Conservation (phyloP, 64 coral and sea anemone species). For the Platygyra sinensis region DNA sequence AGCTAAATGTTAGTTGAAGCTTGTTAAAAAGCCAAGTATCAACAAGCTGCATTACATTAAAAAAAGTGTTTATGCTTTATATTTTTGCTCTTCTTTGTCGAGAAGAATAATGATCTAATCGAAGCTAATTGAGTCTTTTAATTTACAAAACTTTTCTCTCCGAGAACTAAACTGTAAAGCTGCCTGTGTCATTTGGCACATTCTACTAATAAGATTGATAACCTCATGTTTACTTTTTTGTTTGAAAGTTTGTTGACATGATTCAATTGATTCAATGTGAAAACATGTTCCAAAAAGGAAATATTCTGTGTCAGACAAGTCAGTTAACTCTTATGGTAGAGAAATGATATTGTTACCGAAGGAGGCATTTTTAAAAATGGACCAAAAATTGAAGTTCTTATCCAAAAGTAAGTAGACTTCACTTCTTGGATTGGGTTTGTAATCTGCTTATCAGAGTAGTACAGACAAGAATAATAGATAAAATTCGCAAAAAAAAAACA, state of each 20-base stretch:
- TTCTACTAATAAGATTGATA: not conserved
- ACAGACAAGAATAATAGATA: not conserved
- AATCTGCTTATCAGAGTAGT: not conserved
- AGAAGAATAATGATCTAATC: too few species aligned
- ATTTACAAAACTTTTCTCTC: not conserved
- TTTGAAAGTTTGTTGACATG: conserved; percentile 14
- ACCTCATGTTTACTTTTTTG: not conserved
- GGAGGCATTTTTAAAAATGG: not conserved
- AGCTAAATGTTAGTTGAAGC: too few species aligned
- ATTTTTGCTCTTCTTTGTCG: too few species aligned
- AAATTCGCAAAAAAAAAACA: too few species aligned
- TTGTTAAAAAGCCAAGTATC: not conserved
- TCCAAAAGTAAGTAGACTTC: conserved; percentile 23
- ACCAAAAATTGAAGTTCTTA: conserved; percentile 21
- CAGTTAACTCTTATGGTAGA: not conserved
- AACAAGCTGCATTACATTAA: too few species aligned
- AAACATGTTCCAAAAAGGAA: not conserved
- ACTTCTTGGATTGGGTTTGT: too few species aligned
- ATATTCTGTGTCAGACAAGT: not conserved
- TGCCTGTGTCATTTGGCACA: not conserved
- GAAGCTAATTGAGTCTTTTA: too few species aligned
- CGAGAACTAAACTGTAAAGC: not conserved
- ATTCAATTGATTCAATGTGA: conserved; percentile 21
- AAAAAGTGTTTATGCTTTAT: too few species aligned
- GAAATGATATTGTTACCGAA: conserved; percentile 1